Conservation (phyloP, 2,888 invertebrate species). For the Drymonia ruficornis region DNA sequence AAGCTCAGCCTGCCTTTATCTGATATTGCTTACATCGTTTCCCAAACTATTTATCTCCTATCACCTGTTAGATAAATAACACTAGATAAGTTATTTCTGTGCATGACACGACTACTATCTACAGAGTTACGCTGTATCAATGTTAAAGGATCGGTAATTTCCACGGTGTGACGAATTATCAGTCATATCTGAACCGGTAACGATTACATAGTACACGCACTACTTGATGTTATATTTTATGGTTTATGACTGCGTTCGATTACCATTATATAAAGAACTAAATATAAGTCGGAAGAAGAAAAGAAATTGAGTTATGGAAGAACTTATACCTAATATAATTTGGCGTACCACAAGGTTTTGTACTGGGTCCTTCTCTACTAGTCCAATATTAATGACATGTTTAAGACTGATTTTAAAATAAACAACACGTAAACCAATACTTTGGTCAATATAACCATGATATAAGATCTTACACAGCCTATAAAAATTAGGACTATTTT, state of each 20-base stretch:
- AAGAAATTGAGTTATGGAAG: no score
- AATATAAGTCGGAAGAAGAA: no score
- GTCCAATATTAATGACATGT: no score
- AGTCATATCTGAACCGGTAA: background rate
- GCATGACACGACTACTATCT: background rate
- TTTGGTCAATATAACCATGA: no score
- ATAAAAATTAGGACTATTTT: no score
- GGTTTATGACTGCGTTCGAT: background rate
- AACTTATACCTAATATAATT: no score
- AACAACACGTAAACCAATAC: no score
- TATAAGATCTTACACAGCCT: no score
- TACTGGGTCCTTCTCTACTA: no score
- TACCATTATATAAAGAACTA: no score
- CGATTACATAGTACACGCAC: background rate
- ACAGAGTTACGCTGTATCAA: slow-evolving; percentile 3
- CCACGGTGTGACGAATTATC: background rate
- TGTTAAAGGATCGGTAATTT: slow-evolving; percentile 3
- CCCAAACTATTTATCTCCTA: background rate
- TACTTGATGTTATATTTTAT: background rate
- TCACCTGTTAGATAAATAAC: background rate
- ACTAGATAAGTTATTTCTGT: slow-evolving; percentile 3
- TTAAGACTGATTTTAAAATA: no score
- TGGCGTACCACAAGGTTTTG: no score
- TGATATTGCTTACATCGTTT: background rate
- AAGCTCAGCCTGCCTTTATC: background rate